A percentile compares a stretch with the other conserved stretches of the same genome.
phyloP scores from a whole-genome alignment of 2,113 vertebrate species.

The Sander vitreus region DNA sequence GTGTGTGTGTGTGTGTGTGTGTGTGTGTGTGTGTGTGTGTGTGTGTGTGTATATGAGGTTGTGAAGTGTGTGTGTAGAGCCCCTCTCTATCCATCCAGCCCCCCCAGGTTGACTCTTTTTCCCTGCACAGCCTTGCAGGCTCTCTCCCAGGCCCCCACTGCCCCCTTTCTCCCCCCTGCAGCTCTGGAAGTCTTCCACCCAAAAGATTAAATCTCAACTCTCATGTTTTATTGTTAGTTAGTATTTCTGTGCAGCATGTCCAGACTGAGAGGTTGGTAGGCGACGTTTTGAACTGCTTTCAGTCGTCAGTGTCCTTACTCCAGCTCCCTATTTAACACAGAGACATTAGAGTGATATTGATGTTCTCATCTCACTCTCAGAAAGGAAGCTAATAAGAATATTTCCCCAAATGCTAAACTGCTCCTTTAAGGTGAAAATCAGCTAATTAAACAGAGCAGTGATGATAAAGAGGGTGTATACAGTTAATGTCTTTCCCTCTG shows the following conservation, averaged over 20 bases:
- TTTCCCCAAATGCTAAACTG: not conserved
- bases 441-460: slow-evolving; percentile 9
- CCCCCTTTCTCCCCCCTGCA: not conserved
- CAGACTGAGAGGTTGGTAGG: not conserved
- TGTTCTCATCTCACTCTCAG: not conserved
- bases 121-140: slow-evolving; percentile 14
- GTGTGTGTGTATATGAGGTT: slow-evolving; percentile 40
- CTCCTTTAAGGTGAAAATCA: not conserved
- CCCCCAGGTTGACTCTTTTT: slow-evolving; percentile 9
- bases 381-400: not conserved
- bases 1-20: slow-evolving; percentile 35
- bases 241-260: not conserved
- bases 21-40: slow-evolving; percentile 12
- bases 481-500: slow-evolving; percentile 3
- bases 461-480: not conserved
- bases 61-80: slow-evolving; percentile 9
- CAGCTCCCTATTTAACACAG: not conserved
- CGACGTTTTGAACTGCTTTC: not conserved
- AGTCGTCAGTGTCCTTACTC: not conserved
- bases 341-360: not conserved
- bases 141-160: not conserved
- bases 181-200: slow-evolving; percentile 18
- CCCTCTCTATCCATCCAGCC: not conserved
- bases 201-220: slow-evolving; percentile 29
- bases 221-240: slow-evolving; percentile 9